These are phyloP conservation scores for Rhagoletis pomonella DNA, from an alignment of 1,140 invertebrate species.

Conservation along the genomic window DNA sequence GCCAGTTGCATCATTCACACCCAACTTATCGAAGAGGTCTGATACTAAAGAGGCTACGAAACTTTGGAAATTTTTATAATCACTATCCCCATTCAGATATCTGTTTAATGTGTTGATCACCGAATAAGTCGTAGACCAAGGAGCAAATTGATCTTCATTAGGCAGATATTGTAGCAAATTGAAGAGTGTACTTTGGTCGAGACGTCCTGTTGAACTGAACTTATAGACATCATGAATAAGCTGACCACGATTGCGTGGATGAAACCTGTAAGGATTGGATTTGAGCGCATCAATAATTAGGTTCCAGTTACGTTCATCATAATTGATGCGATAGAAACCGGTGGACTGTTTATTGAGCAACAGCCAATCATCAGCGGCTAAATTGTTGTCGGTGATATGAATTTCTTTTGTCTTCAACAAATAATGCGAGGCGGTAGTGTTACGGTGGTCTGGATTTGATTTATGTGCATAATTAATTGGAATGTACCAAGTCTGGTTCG, in stretches of 20 bases:
- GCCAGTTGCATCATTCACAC: conserved; percentile 66
- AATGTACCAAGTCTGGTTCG: conserved; percentile 72
- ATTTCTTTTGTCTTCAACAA: conserved; percentile 58
- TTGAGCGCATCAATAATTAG: conserved; percentile 75
- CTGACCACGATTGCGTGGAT: conserved; percentile 84
- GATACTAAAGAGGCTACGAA: conserved; percentile 68
- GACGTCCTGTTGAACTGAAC: conserved; percentile 77
- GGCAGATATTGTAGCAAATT: too few species aligned
- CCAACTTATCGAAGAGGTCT: conserved; percentile 68
- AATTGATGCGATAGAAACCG: conserved; percentile 80
- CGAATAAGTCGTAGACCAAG: conserved; percentile 77
- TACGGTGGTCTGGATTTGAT: conserved; percentile 73
- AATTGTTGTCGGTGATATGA: conserved; percentile 20
- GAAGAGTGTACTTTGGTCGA: too few species aligned
- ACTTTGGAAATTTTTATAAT: conserved; percentile 63
- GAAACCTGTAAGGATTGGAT: conserved; percentile 76
- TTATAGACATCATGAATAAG: conserved; percentile 85
- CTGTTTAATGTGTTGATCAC: conserved; percentile 69
- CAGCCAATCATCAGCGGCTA: conserved; percentile 75
- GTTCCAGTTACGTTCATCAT: conserved; percentile 78
- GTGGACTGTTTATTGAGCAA: conserved; percentile 79
- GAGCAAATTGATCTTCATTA: conserved; percentile 78
- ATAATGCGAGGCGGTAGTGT: conserved; percentile 72
- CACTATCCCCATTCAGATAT: conserved; percentile 62
- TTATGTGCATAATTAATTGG: conserved; percentile 76